A percentile compares a stretch with the other conserved stretches of the same genome.
Evolutionary conservation across 2,113 vertebrate genomes (phyloP).

Genomic region (Smithornis capensis): DNA sequence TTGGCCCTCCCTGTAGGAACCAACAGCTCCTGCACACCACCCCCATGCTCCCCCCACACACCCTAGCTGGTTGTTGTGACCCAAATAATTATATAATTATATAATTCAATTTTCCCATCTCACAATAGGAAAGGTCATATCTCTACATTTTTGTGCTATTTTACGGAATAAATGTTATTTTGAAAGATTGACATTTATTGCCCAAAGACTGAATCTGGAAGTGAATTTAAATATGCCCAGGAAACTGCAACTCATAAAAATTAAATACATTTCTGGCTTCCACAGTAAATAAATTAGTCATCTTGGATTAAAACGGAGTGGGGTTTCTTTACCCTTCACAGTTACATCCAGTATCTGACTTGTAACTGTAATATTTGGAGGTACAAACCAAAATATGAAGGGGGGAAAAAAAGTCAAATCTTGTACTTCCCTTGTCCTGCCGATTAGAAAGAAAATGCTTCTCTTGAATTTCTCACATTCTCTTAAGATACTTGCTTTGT

Average conservation of each 20-base stretch:
- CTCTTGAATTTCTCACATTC: background rate
- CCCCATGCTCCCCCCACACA: no score
- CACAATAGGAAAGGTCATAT: no score
- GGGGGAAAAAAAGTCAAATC: background rate
- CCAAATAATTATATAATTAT: no score
- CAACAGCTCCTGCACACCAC: no score
- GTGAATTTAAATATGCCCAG: background rate
- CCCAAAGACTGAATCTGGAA: background rate
- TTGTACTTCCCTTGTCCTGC: background rate
- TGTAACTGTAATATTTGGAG: background rate
- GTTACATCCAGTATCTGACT: background rate
- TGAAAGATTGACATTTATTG: background rate
- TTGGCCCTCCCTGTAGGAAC: no score
- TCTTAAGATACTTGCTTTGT: background rate
- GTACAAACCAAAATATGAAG: background rate
- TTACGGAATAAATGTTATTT: background rate
- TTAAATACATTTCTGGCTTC: background rate
- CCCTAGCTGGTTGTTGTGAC: no score
- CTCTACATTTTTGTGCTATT: background rate
- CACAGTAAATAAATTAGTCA: background rate
- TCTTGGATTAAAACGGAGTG: background rate
- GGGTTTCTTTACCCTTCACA: background rate
- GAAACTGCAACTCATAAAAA: background rate
- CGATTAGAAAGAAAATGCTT: background rate
- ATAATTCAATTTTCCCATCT: no score